Evolutionary conservation across 2,888 invertebrate genomes (phyloP).

Genomic region (Drosophila greeni): DNA sequence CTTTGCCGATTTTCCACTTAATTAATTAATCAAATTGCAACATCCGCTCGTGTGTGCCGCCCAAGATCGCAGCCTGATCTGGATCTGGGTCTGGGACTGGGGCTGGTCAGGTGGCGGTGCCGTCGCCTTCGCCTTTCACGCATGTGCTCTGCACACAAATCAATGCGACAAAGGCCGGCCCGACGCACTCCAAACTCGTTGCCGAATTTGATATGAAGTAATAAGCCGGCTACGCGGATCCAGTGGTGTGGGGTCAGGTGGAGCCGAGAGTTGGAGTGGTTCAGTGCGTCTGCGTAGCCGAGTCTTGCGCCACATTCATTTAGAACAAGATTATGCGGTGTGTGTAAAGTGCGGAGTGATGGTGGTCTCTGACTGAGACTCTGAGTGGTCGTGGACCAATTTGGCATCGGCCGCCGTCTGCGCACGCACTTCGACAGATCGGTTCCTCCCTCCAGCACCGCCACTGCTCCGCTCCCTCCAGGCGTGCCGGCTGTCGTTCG

Average conservation of each 20-base stretch:
- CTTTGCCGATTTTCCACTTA: conserved; percentile 66
- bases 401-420: conserved; percentile 20
- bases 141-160: conserved; percentile 58
- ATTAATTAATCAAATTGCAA: conserved; percentile 70
- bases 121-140: conserved; percentile 58
- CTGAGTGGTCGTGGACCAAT: conserved; percentile 36
- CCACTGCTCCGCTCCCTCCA: conserved; percentile 14
- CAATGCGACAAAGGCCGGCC: conserved; percentile 44
- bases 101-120: conserved; percentile 30
- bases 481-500: conserved; percentile 66
- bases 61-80: conserved; percentile 38
- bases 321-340: conserved; percentile 67
- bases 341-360: conserved; percentile 21
- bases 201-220: conserved; percentile 67
- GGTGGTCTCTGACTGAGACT: conserved; percentile 17
- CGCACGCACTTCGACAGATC: conserved; percentile 51
- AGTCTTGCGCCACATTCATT: conserved; percentile 71
- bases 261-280: conserved; percentile 15
- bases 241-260: conserved; percentile 25
- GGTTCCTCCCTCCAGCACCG: not conserved
- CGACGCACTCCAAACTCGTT: conserved; percentile 31
- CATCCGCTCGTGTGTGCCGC: conserved; percentile 59
- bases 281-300: conserved; percentile 23
- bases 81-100: conserved; percentile 27
- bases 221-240: conserved; percentile 41